Percentiles rank a stretch among this genome's conserved stretches.
Evolutionary conservation across 2,113 vertebrate genomes (phyloP).

Genomic region (Phrynosoma platyrhinos): DNA sequence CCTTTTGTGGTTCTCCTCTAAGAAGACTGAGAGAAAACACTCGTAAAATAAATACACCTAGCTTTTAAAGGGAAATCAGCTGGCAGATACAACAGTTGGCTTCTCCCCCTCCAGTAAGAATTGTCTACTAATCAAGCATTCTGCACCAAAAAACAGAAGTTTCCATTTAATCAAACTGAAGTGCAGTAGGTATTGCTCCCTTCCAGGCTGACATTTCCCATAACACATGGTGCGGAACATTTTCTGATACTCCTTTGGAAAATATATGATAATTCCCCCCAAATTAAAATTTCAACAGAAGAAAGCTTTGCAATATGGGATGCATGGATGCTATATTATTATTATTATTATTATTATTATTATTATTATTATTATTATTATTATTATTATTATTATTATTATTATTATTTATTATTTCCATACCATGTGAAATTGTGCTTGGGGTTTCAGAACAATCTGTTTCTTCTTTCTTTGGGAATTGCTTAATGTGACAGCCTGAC

Average conservation of each 20-base stretch:
- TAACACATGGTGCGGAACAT: not conserved
- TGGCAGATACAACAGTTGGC: not conserved
- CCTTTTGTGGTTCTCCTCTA: not conserved
- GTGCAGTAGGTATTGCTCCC: constrained; percentile 33
- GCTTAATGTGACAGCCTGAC: constrained; percentile 37
- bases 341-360: too few species aligned
- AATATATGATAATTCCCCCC: constrained; percentile 48
- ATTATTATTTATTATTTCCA: not conserved
- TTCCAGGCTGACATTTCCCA: constrained; percentile 21
- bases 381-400: too few species aligned
- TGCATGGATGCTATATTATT: constrained; percentile 26
- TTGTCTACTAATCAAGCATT: constrained; percentile 17
- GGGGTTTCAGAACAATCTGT: constrained; percentile 33
- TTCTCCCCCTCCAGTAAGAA: not conserved
- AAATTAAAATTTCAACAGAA: constrained; percentile 61
- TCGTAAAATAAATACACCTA: not conserved
- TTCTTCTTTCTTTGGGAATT: constrained; percentile 38
- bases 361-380: too few species aligned
- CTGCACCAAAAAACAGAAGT: constrained; percentile 10
- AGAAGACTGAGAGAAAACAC: not conserved
- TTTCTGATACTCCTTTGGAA: constrained; percentile 42
- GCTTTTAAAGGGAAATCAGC: constrained; percentile 19
- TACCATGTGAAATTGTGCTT: constrained; percentile 54
- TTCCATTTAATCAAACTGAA: constrained; percentile 28
- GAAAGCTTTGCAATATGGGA: constrained; percentile 52